Base-by-base conservation (phyloP, 2,888 invertebrate species). In the Melitaea athalia region DNA sequence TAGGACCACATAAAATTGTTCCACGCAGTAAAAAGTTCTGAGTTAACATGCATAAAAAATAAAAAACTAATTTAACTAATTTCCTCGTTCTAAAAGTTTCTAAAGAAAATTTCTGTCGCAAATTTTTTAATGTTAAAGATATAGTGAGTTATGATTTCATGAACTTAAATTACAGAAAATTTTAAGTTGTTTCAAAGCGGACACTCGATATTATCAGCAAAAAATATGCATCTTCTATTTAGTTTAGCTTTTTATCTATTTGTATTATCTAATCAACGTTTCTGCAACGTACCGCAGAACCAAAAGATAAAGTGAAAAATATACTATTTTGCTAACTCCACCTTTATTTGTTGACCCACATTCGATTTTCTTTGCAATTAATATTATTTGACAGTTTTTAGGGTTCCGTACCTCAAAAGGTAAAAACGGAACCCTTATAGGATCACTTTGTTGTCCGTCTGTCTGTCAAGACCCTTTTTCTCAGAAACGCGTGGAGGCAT, bases 311-410 rank as follows among this genome's bases (percentile, higher is more conserved):
- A 81, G 74, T 78, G 74, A 81, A 85, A 84, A 85, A 83, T 81
- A 79, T 75, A 83, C 79, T 86, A 85, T 90, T 91, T 90, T 79
- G 91, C 91, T 79, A 87, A 87, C 89, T 84, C 82, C 86, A 79
- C 91, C 91, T 88, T 84, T 91, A 86, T 91, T 91, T 88, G 86
- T 77, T 89, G 88, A 88, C 91, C 91, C 79, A 91, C 81, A 86
- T 91, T 85, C 76, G 62, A 75, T 74, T 77, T 78, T 78, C 77
- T 80, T n/a, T 78, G 70, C 84, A 85, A 86, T 84, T 55, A 38
- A 55, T 85, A 83, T 85, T 84, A 83, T 85, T 84, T 68, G 64
- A 67, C 52, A 60, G 45, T 24, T 8, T 15, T n/a, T n/a, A n/a
- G n/a, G n/a, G n/a, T n/a, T n/a, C n/a, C n/a, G n/a, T n/a, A n/a